phyloP scores from a whole-genome alignment of 2,113 vertebrate genomes.

The Strix aluco region DNA sequence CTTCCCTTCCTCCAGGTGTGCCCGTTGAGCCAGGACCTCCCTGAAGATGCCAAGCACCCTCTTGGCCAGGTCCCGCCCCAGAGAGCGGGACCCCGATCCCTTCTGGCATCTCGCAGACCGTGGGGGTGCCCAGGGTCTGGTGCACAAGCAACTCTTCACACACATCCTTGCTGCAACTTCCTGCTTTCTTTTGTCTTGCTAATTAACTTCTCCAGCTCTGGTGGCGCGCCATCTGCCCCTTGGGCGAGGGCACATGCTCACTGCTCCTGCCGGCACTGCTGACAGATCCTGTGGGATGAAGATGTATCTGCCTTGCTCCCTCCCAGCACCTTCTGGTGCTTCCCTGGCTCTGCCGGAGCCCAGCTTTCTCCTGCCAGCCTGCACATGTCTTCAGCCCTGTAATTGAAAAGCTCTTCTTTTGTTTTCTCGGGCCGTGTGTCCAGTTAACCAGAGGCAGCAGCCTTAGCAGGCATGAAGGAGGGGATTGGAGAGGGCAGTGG shows the following conservation, averaged over 20 bases:
- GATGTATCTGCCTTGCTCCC: conserved; percentile 40
- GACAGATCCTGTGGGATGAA: conserved; percentile 41
- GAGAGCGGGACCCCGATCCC: fast-evolving
- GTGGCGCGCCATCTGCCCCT: conserved; percentile 36
- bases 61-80: fast-evolving
- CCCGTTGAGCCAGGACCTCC: not conserved
- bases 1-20: not conserved
- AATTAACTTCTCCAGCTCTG: conserved; percentile 30
- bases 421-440: fast-evolving
- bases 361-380: not conserved
- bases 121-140: not conserved
- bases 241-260: not conserved
- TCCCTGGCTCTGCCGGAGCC: not conserved
- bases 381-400: not conserved
- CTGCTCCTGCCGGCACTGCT: not conserved
- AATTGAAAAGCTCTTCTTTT: not conserved
- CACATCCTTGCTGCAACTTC: not conserved
- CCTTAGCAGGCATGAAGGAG: too few species aligned
- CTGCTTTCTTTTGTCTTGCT: not conserved
- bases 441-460: too few species aligned
- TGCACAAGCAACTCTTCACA: not conserved
- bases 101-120: fast-evolving
- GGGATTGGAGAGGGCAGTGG: fast-evolving
- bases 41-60: not conserved
- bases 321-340: conserved; percentile 36